Conservation (phyloP, 2,888 invertebrate species). For the Cyaniris semiargus region DNA sequence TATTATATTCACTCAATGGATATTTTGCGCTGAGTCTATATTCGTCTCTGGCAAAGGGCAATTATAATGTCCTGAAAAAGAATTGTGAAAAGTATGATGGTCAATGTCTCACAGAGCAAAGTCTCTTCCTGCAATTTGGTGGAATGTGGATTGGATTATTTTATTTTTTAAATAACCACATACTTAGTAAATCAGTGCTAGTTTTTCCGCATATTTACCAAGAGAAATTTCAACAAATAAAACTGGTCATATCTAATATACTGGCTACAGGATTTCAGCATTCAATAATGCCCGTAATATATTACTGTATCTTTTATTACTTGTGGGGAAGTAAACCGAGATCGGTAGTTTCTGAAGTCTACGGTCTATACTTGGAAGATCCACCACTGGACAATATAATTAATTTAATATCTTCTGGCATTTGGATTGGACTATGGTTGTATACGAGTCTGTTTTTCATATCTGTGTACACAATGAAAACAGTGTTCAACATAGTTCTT, state of each 20-base stretch:
- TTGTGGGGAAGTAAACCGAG: constrained; percentile 81
- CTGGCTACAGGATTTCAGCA: constrained; percentile 80
- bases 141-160: constrained; percentile 84
- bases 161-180: constrained; percentile 80
- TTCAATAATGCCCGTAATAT: constrained; percentile 82
- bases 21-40: constrained; percentile 85
- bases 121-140: constrained; percentile 83
- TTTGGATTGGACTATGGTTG: constrained; percentile 85
- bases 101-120: constrained; percentile 83
- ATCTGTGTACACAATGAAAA: constrained; percentile 85
- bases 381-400: constrained; percentile 73
- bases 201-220: constrained; percentile 86
- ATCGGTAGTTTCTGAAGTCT: constrained; percentile 71
- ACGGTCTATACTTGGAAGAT: constrained; percentile 77
- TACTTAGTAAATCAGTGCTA: constrained; percentile 77
- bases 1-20: constrained; percentile 83
- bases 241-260: constrained; percentile 78
- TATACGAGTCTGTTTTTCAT: constrained; percentile 85
- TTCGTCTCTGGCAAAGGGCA: constrained; percentile 82
- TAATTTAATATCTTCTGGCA: constrained; percentile 67
- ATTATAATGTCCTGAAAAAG: constrained; percentile 76
- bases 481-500: constrained; percentile 85
- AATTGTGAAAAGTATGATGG: constrained; percentile 69
- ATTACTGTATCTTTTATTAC: constrained; percentile 82
- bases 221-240: constrained; percentile 84